Conservation (phyloP, 2,888 invertebrate species). For the Anaspis maculata region DNA sequence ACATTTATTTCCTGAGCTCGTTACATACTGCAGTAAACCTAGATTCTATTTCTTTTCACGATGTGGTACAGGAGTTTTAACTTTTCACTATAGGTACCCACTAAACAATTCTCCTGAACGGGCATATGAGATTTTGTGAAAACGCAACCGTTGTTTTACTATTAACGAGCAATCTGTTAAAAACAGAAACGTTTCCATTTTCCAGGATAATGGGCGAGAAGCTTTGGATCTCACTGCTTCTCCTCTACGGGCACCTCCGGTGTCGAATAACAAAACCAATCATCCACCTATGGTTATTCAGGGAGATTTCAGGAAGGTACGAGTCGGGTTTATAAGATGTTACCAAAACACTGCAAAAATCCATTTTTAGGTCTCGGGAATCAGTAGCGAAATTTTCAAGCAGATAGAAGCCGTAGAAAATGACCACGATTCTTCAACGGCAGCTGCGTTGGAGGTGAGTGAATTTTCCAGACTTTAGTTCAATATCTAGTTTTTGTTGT, state of each 20-base stretch:
- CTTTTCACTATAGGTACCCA: too few species aligned
- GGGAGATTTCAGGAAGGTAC: constrained; percentile 85
- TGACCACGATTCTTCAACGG: constrained; percentile 88
- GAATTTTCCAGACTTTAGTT: neutral
- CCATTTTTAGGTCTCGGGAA: constrained; percentile 76
- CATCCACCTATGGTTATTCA: constrained; percentile 76
- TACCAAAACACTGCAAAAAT: constrained; percentile 5
- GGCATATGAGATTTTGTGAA: too few species aligned
- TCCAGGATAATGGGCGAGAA: constrained; percentile 81
- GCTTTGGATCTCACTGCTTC: constrained; percentile 86
- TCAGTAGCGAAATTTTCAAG: constrained; percentile 92
- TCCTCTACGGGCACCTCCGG: constrained; percentile 74
- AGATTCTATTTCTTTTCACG: too few species aligned
- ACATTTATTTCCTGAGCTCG: too few species aligned
- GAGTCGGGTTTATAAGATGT: neutral
- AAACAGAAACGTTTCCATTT: too few species aligned
- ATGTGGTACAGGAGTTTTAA: too few species aligned
- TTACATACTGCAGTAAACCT: too few species aligned
- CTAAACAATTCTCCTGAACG: too few species aligned
- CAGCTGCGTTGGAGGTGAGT: constrained; percentile 75
- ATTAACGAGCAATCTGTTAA: too few species aligned
- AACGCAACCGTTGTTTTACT: too few species aligned
- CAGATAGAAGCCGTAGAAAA: constrained; percentile 96
- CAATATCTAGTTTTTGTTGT: too few species aligned
- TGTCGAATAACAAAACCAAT: constrained; percentile 49